These are phyloP conservation scores for Choristoneura fumiferana DNA, from an alignment of 1,140 invertebrate species.

Conservation along the genomic window DNA sequence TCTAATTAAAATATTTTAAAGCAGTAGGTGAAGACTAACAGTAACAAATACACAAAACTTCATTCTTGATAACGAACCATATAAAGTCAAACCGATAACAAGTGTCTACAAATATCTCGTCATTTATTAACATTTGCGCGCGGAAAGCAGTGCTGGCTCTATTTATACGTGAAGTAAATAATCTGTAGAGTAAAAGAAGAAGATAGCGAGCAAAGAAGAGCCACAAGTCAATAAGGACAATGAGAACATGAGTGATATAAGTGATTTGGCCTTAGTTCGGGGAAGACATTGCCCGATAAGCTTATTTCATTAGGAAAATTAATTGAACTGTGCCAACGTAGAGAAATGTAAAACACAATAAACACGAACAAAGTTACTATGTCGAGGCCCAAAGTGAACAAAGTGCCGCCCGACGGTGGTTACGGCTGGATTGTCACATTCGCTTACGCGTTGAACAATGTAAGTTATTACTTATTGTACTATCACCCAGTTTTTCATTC, in stretches of 20 bases:
- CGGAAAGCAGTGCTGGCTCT: background rate
- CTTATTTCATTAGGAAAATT: background rate
- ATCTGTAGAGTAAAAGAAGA: background rate
- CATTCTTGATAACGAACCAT: slow-evolving; percentile 53
- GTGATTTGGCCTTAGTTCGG: background rate
- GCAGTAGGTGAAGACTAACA: background rate
- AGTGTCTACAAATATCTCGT: slow-evolving; percentile 7
- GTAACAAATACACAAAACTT: slow-evolving; percentile 41
- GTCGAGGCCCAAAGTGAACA: slow-evolving; percentile 41
- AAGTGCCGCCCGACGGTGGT: slow-evolving; percentile 82
- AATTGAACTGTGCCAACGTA: background rate
- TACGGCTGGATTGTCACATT: slow-evolving; percentile 85
- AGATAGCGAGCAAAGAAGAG: slow-evolving; percentile 18
- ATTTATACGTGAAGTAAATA: slow-evolving; percentile 11
- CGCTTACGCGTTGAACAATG: slow-evolving; percentile 82
- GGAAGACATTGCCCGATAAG: background rate
- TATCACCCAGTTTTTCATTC: slow-evolving; percentile 5
- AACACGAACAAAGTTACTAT: slow-evolving; percentile 28
- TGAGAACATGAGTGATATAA: background rate
- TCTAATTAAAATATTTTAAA: background rate
- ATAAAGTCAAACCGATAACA: slow-evolving; percentile 60
- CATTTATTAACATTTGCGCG: background rate
- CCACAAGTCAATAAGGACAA: slow-evolving; percentile 6
- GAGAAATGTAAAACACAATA: background rate
- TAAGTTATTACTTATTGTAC: no score